These are phyloP conservation scores for Cepaea hortensis DNA, from an alignment of 2,888 invertebrate species.

Conservation along the genomic window DNA sequence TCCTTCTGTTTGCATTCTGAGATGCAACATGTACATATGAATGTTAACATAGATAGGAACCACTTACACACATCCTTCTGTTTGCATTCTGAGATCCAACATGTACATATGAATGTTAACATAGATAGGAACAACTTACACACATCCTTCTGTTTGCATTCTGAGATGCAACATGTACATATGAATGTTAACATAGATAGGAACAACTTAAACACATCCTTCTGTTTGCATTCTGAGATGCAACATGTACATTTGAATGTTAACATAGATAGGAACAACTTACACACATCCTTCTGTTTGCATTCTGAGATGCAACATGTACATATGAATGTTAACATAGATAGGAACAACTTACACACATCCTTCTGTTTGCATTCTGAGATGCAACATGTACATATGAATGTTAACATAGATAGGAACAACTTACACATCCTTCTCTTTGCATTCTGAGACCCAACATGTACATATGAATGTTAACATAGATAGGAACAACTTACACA, in stretches of 20 bases:
- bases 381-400: neutral
- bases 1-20: neutral
- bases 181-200: neutral
- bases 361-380: neutral
- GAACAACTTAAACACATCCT: neutral
- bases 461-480: neutral
- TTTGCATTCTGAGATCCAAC: neutral
- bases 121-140: neutral
- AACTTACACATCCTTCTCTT: neutral
- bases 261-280: neutral
- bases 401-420: neutral
- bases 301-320: neutral
- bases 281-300: neutral
- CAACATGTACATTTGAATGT: neutral
- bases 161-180: neutral
- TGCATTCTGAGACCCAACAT: neutral
- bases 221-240: neutral
- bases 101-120: neutral
- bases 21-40: neutral
- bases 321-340: neutral
- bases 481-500: neutral
- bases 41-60: neutral
- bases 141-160: neutral
- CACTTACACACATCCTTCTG: neutral
- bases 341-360: neutral